Conservation (phyloP, 1,140 invertebrate genomes). For the Drosophila parabipectinata region DNA sequence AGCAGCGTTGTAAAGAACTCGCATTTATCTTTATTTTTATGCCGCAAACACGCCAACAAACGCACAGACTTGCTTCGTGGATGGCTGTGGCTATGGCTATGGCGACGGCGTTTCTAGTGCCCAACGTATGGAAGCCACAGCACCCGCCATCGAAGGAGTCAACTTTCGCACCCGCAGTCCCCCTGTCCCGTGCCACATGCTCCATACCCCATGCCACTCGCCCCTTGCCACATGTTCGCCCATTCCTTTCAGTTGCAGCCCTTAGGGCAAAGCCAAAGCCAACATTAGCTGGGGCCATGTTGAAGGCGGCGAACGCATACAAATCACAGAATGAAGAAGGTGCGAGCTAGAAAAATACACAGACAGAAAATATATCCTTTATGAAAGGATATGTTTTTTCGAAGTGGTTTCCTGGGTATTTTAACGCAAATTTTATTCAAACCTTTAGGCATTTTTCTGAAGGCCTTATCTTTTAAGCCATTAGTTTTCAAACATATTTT, state of each 20-base stretch:
- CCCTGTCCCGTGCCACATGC: not conserved
- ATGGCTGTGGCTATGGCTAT: slow-evolving; percentile 11
- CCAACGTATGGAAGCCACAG: slow-evolving; percentile 45
- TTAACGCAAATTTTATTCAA: too few relatives aligned
- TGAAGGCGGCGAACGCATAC: slow-evolving; percentile 68
- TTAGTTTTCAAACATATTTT: not conserved
- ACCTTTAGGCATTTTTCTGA: too few relatives aligned
- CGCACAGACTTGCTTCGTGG: slow-evolving; percentile 33
- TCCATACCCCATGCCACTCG: not conserved
- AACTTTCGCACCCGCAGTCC: slow-evolving; percentile 36
- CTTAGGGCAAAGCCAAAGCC: slow-evolving; percentile 44
- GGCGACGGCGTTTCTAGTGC: slow-evolving; percentile 58
- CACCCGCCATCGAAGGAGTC: slow-evolving; percentile 34
- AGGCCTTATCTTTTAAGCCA: not conserved
- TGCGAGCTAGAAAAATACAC: slow-evolving; percentile 25
- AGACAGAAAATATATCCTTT: not conserved
- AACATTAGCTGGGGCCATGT: slow-evolving; percentile 54
- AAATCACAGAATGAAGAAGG: slow-evolving; percentile 61
- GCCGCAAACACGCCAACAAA: slow-evolving; percentile 74
- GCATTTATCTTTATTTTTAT: slow-evolving; percentile 83
- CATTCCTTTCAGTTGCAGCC: slow-evolving; percentile 8
- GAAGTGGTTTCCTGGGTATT: too few relatives aligned
- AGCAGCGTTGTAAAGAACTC: slow-evolving; percentile 75
- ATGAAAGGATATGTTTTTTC: not conserved
- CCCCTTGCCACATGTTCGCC: not conserved